Percentiles rank a stretch among this genome's conserved stretches.
Conservation (phyloP, 1,140 invertebrate genomes). For the Drosophila ficusphila region DNA sequence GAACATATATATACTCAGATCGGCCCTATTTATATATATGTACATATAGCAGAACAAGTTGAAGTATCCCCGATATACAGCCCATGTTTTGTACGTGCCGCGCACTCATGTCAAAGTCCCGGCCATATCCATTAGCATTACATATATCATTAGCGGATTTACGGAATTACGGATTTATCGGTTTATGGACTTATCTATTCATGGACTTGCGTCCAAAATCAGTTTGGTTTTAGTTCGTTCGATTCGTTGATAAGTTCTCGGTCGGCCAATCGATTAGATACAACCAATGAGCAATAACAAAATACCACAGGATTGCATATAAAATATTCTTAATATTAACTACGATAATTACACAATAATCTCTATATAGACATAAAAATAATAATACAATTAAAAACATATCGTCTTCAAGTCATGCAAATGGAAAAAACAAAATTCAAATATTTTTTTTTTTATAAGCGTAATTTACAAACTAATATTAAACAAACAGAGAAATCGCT, state of each 20-base stretch:
- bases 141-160: conserved; percentile 29
- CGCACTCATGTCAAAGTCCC: conserved; percentile 27
- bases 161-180: conserved; percentile 1
- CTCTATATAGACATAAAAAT: conserved; percentile 51
- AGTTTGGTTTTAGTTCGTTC: conserved; percentile 30
- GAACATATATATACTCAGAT: conserved; percentile 12
- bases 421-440: conserved; percentile 25
- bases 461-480: conserved; percentile 65
- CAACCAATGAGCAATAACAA: conserved; percentile 41
- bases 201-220: neutral
- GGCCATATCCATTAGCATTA: conserved; percentile 33
- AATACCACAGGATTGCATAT: conserved; percentile 46
- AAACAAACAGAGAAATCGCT: conserved; percentile 42
- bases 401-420: conserved; percentile 80
- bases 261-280: conserved; percentile 43
- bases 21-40: conserved; percentile 20
- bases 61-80: conserved; percentile 22
- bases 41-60: conserved; percentile 51
- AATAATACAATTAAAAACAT: conserved; percentile 68
- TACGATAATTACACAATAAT: conserved; percentile 52
- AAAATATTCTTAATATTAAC: conserved; percentile 58
- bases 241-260: conserved; percentile 40
- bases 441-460: conserved; percentile 70
- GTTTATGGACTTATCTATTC: neutral
- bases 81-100: conserved; percentile 22